These are phyloP conservation scores for Physocephala rufipes DNA, from an alignment of 2,888 invertebrate species.

Conservation along the genomic window DNA sequence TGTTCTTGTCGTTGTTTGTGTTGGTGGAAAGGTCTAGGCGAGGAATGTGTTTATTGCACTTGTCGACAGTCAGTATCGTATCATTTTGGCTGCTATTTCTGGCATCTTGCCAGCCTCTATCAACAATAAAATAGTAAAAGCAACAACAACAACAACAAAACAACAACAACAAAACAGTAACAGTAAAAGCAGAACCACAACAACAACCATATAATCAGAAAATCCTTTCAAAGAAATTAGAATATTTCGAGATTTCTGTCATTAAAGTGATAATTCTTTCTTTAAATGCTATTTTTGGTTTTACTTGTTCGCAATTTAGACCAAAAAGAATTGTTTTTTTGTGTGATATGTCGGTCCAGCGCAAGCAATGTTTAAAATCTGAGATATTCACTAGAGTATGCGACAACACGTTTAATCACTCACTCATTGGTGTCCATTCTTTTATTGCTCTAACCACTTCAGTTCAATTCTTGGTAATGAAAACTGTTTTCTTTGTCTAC, in stretches of 20 bases:
- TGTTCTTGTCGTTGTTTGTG: constrained; percentile 37
- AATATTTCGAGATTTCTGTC: constrained; percentile 22
- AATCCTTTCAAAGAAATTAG: constrained; percentile 34
- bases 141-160: constrained; percentile 39
- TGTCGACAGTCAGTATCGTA: constrained; percentile 42
- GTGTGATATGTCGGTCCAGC: no score
- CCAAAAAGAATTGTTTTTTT: no score
- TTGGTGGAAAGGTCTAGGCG: neutral
- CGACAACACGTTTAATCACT: constrained; percentile 2
- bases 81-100: constrained; percentile 29
- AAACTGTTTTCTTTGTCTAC: neutral
- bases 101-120: constrained; percentile 36
- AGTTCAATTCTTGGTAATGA: neutral
- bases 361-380: no score
- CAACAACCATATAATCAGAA: constrained; percentile 21
- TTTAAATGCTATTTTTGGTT: no score
- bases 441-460: neutral
- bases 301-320: no score
- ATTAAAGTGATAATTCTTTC: neutral
- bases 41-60: constrained; percentile 49
- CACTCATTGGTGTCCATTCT: neutral
- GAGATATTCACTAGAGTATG: no score
- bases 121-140: constrained; percentile 48
- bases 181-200: constrained; percentile 15
- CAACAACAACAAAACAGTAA: constrained; percentile 39